Base-by-base conservation (phyloP, 2,113 vertebrate genomes). In the Pristiophorus japonicus region DNA sequence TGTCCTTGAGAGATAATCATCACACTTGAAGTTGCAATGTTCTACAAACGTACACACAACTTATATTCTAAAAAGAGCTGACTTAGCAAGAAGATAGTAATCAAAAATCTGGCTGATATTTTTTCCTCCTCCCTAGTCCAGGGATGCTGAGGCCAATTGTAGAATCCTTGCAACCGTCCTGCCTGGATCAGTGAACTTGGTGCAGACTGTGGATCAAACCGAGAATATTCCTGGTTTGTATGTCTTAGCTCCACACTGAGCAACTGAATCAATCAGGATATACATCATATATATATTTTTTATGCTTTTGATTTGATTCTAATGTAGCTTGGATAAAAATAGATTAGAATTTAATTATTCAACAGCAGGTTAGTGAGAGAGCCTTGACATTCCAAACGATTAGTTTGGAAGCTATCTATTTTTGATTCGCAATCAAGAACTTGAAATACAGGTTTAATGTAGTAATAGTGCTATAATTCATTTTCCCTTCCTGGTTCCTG, bases 1-100 rank as follows among this genome's bases (percentile, higher is more conserved):
- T 59, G 87, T 90, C 87, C 87, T 90, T 90, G 87, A 62, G 87
- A 90, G 87, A 90, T 90, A 90, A 90, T 62, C 51, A 90, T 90
- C 51, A 90, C 11, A 59, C 30, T 90, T 87, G 84, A 87, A 87
- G 45, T 55, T 87, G 27, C 47, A 87, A 87, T 30, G 84, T 87
- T 45, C 84, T 24, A 55, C 22, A 51, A 87, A 47, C 45, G 11
- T 88, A 55, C 47, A 42, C 85, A 55, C 14, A 18, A 87, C 20
- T 84, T 84, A 90, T 59, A 11, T 38, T 81, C 11, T 81, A 42
- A 38, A 81, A 81, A 81, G 12, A 62, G 34, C 11, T 30, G 85
- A 90, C 34, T 90, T n/a, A 88, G 27, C 27, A 88, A 34, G 55
- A 59, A 88, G 85, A 59, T 88, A 34, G 87, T 90, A 16, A 90